Percentiles rank a stretch among this genome's conserved stretches.
These are phyloP conservation scores for Brachyistius frenatus DNA, from an alignment of 2,113 vertebrate genomes.

Conservation along the genomic window DNA sequence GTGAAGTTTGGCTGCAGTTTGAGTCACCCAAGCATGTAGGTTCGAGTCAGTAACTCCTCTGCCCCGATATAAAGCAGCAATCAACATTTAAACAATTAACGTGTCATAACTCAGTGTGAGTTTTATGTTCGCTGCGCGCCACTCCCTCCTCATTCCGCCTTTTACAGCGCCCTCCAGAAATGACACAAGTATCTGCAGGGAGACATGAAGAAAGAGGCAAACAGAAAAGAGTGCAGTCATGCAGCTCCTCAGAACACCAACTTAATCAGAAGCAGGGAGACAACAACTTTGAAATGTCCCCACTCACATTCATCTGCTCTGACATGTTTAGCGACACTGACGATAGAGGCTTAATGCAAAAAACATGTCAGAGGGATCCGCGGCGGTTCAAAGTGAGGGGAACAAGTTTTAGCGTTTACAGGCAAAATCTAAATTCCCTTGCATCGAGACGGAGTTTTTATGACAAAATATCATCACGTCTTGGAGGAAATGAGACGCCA, in stretches of 20 bases:
- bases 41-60: slow-evolving; percentile 10
- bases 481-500: background rate
- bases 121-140: slow-evolving; percentile 36
- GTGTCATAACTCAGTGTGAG: slow-evolving; percentile 53
- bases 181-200: slow-evolving; percentile 62
- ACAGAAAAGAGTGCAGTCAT: slow-evolving; percentile 66
- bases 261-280: slow-evolving; percentile 74
- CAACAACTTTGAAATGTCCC: slow-evolving; percentile 69
- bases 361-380: slow-evolving; percentile 47
- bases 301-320: slow-evolving; percentile 60
- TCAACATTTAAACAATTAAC: slow-evolving; percentile 44
- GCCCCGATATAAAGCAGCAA: slow-evolving; percentile 37
- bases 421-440: no score
- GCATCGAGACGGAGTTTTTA: background rate
- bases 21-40: background rate
- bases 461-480: background rate
- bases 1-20: background rate
- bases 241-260: slow-evolving; percentile 52
- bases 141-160: slow-evolving; percentile 47
- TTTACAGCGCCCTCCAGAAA: slow-evolving; percentile 58
- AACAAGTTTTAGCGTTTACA: slow-evolving; percentile 26
- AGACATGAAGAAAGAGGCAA: slow-evolving; percentile 56
- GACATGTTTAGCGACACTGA: slow-evolving; percentile 69
- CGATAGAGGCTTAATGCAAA: slow-evolving; percentile 60
- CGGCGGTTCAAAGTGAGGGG: slow-evolving; percentile 25